Percentiles rank a stretch among this genome's conserved stretches.
phyloP scores from a whole-genome alignment of 2,797 vertebrate species.

The Sarcophilus harrisii region DNA sequence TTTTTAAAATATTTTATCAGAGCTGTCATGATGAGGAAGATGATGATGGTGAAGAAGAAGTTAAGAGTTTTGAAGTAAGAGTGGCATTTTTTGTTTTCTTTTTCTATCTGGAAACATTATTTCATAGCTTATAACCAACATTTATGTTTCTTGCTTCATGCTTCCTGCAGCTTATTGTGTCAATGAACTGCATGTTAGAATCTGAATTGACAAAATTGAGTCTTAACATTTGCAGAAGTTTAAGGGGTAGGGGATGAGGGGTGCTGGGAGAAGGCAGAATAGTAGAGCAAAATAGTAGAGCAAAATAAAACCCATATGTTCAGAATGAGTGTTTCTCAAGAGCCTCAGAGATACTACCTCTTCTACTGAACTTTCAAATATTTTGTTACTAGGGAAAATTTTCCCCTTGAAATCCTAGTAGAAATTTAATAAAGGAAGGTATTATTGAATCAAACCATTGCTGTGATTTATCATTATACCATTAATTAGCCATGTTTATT shows the following conservation, averaged over 20 bases:
- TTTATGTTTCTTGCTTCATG: conserved; percentile 84
- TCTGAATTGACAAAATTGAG: conserved; percentile 71
- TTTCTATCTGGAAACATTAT: conserved; percentile 72
- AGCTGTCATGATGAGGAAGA: conserved; percentile 98
- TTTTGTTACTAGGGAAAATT: not conserved
- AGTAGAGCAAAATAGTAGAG: conserved; percentile 11
- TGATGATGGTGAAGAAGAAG: conserved; percentile 94
- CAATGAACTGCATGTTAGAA: conserved; percentile 83
- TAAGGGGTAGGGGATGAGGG: conserved; percentile 46
- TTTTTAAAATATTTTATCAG: conserved; percentile 81
- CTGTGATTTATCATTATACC: conserved; percentile 10
- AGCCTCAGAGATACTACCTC: conserved; percentile 22
- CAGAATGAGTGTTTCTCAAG: conserved; percentile 71
- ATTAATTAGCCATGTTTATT: not conserved
- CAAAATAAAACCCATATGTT: conserved; percentile 60
- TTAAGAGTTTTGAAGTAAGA: conserved; percentile 98
- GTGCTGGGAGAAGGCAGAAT: not conserved
- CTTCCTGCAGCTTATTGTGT: conserved; percentile 84
- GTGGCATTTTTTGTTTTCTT: conserved; percentile 66
- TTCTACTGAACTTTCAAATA: not conserved
- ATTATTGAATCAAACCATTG: not conserved
- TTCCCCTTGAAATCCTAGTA: conserved; percentile 25
- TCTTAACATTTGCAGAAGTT: conserved; percentile 67
- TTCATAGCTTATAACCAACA: conserved; percentile 81
- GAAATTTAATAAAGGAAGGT: conserved; percentile 4